Evolutionary conservation across 1,140 invertebrate genomes (phyloP).

Genomic region (Pararge aegeria): DNA sequence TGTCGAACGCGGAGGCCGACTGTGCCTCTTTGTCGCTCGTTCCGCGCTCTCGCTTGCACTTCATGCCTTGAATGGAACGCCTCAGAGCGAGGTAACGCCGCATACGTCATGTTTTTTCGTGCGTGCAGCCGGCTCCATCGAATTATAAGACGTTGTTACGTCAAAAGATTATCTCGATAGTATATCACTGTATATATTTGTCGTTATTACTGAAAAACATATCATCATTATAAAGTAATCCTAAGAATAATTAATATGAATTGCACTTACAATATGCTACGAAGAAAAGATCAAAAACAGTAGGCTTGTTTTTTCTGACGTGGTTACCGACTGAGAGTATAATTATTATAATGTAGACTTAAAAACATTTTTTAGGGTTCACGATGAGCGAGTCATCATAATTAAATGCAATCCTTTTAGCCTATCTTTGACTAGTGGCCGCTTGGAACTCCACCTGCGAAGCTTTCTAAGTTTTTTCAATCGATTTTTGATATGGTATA

Average conservation of each 20-base stretch:
- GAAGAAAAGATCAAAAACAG: slow-evolving; percentile 26
- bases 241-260: slow-evolving; percentile 1
- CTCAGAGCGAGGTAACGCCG: too few species aligned
- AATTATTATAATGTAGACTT: slow-evolving; percentile 71
- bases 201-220: neutral
- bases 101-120: too few species aligned
- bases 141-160: too few species aligned
- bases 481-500: neutral
- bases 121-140: too few species aligned
- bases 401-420: slow-evolving; percentile 72
- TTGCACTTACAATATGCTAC: neutral
- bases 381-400: slow-evolving; percentile 62
- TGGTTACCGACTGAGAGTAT: slow-evolving; percentile 43
- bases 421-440: slow-evolving; percentile 25
- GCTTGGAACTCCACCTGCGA: slow-evolving; percentile 15
- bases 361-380: slow-evolving; percentile 58
- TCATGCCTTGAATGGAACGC: too few species aligned
- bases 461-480: neutral
- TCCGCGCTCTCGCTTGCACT: too few species aligned
- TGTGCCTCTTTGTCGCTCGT: too few species aligned
- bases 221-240: neutral
- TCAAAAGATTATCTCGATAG: too few species aligned
- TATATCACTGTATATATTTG: too few species aligned
- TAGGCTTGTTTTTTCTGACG: slow-evolving; percentile 21
- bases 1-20: too few species aligned